Evolutionary conservation across 2,797 vertebrate genomes (phyloP).

Genomic region (Characodon lateralis): DNA sequence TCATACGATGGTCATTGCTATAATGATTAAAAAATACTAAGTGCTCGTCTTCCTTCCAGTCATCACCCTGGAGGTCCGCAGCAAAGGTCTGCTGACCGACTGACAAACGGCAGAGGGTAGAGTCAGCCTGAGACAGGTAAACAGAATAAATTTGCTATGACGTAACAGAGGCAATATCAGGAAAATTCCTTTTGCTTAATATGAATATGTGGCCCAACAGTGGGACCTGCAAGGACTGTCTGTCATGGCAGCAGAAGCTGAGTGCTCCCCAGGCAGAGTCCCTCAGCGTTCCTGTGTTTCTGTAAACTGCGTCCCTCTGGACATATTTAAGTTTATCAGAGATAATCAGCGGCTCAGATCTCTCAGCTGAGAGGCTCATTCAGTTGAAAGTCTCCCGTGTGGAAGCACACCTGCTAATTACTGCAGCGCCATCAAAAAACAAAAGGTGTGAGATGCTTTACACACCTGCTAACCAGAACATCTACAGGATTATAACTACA

Average conservation of each 20-base stretch:
- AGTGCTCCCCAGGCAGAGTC: constrained; percentile 17
- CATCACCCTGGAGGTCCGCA: constrained; percentile 8
- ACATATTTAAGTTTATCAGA: constrained; percentile 77
- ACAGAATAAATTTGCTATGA: constrained; percentile 62
- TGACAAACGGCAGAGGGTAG: constrained; percentile 26
- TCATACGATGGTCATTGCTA: background rate
- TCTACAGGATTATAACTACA: background rate
- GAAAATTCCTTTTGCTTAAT: constrained; percentile 65
- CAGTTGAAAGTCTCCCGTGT: constrained; percentile 70
- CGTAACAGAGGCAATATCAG: constrained; percentile 57
- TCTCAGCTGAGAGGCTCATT: constrained; percentile 80
- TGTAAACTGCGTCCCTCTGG: constrained; percentile 62
- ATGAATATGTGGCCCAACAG: background rate
- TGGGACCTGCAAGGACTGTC: constrained; percentile 20
- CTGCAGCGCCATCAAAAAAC: constrained; percentile 41
- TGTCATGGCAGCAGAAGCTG: constrained; percentile 21
- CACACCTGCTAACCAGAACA: constrained; percentile 21
- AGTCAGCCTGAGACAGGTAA: constrained; percentile 46
- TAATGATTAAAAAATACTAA: background rate
- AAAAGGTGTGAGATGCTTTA: constrained; percentile 23
- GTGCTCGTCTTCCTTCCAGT: background rate
- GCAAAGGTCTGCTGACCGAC: constrained; percentile 15
- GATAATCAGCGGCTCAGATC: constrained; percentile 65
- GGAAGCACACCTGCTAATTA: constrained; percentile 72
- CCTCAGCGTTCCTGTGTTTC: constrained; percentile 47